phyloP scores from a whole-genome alignment of 2,113 vertebrate genomes.

The Lutjanus erythropterus region DNA sequence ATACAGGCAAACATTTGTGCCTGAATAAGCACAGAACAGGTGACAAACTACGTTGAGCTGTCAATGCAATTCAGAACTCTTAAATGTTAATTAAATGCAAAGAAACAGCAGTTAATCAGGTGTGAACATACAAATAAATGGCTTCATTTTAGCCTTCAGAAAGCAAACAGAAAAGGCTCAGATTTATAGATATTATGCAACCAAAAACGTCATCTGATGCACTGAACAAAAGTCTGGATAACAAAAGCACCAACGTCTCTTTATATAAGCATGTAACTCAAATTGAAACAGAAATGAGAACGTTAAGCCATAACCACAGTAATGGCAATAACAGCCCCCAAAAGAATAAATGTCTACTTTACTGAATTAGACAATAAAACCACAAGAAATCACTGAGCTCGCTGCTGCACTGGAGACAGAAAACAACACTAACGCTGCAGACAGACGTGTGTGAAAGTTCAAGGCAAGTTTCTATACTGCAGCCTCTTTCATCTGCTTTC shows the following conservation, averaged over 20 bases:
- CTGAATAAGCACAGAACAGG: constrained; percentile 23
- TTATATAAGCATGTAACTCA: constrained; percentile 2
- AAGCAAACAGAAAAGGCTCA: neutral
- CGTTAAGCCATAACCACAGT: neutral
- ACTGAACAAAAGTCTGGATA: neutral
- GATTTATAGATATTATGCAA: neutral
- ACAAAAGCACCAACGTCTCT: constrained; percentile 11
- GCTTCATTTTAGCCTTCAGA: neutral
- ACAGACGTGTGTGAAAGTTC: neutral
- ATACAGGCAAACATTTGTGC: neutral
- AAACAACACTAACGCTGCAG: neutral
- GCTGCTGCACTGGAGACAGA: neutral
- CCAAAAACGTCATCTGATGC: neutral
- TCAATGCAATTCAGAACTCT: neutral
- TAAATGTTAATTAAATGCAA: constrained; percentile 38
- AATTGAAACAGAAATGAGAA: constrained; percentile 21
- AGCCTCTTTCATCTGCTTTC: neutral
- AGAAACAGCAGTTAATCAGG: constrained; percentile 22
- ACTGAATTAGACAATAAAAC: constrained; percentile 43
- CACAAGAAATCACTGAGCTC: constrained; percentile 16
- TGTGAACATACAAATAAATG: constrained; percentile 27
- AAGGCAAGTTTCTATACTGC: neutral
- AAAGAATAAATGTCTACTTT: constrained; percentile 17
- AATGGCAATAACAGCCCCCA: neutral
- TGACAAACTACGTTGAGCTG: neutral